Evolutionary conservation across 2,113 vertebrate species (phyloP).

Genomic region (Lagopus muta): DNA sequence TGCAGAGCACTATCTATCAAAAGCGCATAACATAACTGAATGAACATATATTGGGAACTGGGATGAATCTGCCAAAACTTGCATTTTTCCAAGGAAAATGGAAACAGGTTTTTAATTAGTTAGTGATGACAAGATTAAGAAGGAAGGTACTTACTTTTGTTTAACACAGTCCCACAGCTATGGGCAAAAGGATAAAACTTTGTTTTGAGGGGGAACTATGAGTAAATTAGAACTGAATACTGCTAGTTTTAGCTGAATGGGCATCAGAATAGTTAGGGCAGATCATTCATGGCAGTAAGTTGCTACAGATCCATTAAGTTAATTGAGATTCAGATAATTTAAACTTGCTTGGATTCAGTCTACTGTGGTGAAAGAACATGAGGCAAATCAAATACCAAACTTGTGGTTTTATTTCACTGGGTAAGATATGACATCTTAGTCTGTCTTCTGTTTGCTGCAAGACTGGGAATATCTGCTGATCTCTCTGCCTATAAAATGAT

Average conservation of each 20-base stretch:
- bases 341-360: not conserved
- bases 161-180: not conserved
- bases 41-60: not conserved
- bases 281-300: not conserved
- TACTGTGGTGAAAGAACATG: not conserved
- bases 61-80: not conserved
- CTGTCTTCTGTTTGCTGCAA: rapidly evolving
- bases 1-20: not conserved
- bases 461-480: not conserved
- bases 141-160: constrained; percentile 26
- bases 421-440: not conserved
- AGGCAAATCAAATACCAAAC: rapidly evolving
- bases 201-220: rapidly evolving
- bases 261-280: not conserved
- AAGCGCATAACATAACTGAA: not conserved
- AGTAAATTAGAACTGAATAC: not conserved
- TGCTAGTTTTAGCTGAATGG: not conserved
- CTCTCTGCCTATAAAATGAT: not conserved
- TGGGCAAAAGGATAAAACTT: not conserved
- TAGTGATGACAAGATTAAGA: constrained; percentile 52
- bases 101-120: constrained; percentile 56
- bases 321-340: constrained; percentile 18
- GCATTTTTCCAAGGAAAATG: constrained; percentile 50
- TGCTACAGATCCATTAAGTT: not conserved
- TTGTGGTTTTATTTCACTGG: not conserved